Percentiles rank a stretch among this genome's conserved stretches.
Conservation (phyloP, 2,797 vertebrate species). For the Podarcis siculus region DNA sequence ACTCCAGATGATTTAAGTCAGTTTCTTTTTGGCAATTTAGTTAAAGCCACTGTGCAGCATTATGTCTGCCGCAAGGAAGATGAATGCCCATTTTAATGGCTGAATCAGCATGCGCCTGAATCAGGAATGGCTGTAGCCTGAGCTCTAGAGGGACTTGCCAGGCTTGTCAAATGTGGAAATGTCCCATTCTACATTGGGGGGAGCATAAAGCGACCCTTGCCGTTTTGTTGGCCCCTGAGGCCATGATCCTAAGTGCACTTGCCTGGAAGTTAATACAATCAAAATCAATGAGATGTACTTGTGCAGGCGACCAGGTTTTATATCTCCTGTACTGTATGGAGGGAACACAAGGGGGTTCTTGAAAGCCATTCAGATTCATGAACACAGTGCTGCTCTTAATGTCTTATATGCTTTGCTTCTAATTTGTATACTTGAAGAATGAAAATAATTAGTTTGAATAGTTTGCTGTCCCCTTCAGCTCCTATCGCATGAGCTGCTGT, state of each 20-base stretch:
- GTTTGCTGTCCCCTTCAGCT: neutral
- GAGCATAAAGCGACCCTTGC: constrained; percentile 25
- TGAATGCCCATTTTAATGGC: constrained; percentile 70
- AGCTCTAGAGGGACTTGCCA: constrained; percentile 37
- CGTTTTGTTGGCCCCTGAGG: neutral
- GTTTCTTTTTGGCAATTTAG: constrained; percentile 71
- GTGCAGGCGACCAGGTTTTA: neutral
- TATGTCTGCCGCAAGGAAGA: constrained; percentile 60
- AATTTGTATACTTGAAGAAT: constrained; percentile 34
- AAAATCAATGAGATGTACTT: neutral
- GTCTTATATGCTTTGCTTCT: neutral
- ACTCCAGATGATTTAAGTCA: constrained; percentile 63
- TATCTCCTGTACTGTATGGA: constrained; percentile 11
- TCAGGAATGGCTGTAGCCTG: constrained; percentile 43
- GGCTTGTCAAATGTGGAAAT: constrained; percentile 41
- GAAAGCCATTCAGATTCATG: constrained; percentile 27
- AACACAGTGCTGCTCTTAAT: constrained; percentile 28
- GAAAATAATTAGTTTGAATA: constrained; percentile 8
- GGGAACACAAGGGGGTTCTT: neutral
- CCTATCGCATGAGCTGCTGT: constrained; percentile 9
- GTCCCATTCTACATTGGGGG: neutral
- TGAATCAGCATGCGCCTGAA: constrained; percentile 67
- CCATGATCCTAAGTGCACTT: neutral
- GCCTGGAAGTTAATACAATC: neutral
- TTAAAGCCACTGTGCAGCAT: constrained; percentile 67